phyloP scores from a whole-genome alignment of 2,113 vertebrate species.

The Mus pahari region DNA sequence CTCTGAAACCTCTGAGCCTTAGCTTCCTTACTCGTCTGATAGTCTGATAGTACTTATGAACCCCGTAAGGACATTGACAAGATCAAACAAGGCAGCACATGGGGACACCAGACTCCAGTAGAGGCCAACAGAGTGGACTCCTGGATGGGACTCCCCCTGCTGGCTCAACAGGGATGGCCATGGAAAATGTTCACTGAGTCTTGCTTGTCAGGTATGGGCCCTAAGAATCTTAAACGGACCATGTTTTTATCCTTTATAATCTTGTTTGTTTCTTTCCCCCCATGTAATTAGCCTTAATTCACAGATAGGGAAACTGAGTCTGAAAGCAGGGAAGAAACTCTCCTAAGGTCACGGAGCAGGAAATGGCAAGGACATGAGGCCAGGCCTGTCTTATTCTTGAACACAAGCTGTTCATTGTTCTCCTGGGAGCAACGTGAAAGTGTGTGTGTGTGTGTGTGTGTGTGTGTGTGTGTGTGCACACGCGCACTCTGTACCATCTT shows the following conservation, averaged over 20 bases:
- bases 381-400: neutral
- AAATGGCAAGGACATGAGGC: neutral
- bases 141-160: neutral
- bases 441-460: fast-evolving
- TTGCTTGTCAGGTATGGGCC: neutral
- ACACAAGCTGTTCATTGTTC: neutral
- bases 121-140: neutral
- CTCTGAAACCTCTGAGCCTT: neutral
- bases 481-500: neutral
- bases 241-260: neutral
- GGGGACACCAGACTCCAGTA: neutral
- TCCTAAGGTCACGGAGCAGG: conserved; percentile 6
- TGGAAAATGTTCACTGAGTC: neutral
- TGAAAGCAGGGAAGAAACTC: conserved; percentile 14
- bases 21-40: neutral
- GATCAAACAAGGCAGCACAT: neutral
- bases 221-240: neutral
- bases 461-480: neutral
- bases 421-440: neutral
- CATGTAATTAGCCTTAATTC: neutral
- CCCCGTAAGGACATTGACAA: neutral
- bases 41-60: neutral
- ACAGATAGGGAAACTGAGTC: conserved; percentile 46
- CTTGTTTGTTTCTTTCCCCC: neutral
- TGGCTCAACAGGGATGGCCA: neutral